phyloP scores from a whole-genome alignment of 2,888 invertebrate genomes.

The Pseudococcus jackbeardsleyi region DNA sequence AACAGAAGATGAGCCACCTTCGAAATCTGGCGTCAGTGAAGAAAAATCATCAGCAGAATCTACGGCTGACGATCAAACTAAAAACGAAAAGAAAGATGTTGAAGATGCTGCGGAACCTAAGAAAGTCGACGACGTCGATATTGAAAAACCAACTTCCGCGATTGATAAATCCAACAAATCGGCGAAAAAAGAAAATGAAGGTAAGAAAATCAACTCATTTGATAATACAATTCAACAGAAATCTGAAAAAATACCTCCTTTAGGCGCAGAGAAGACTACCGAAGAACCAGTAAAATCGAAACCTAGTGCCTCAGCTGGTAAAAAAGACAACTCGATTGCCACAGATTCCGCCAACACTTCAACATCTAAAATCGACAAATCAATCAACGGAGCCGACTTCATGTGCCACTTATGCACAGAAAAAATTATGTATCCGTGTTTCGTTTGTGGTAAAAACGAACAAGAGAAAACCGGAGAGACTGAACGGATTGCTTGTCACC shows the following conservation, averaged over 20 bases:
- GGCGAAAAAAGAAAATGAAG: neutral
- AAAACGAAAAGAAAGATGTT: neutral
- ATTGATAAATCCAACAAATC: slow-evolving; percentile 68
- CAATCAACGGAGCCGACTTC: slow-evolving; percentile 69
- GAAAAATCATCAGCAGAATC: neutral
- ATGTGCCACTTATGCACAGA: slow-evolving; percentile 77
- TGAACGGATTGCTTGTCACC: slow-evolving; percentile 74
- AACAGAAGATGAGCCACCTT: slow-evolving; percentile 67
- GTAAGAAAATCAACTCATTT: neutral
- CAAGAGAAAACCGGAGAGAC: slow-evolving; percentile 69
- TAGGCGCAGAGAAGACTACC: no score
- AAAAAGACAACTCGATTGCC: slow-evolving; percentile 38
- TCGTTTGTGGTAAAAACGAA: slow-evolving; percentile 75
- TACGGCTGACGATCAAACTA: neutral
- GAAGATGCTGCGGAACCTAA: neutral
- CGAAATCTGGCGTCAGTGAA: neutral
- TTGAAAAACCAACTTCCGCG: neutral
- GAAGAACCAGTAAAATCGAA: neutral
- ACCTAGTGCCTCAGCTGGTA: neutral
- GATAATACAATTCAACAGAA: slow-evolving; percentile 69
- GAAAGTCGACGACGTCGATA: neutral
- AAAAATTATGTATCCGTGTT: slow-evolving; percentile 76
- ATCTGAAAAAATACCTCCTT: slow-evolving; percentile 69
- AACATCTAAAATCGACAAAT: slow-evolving; percentile 48
- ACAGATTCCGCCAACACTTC: neutral